A percentile compares a stretch with the other conserved stretches of the same genome.
Evolutionary conservation across 2,888 invertebrate genomes (phyloP).

Genomic region (Incurvaria masculella): DNA sequence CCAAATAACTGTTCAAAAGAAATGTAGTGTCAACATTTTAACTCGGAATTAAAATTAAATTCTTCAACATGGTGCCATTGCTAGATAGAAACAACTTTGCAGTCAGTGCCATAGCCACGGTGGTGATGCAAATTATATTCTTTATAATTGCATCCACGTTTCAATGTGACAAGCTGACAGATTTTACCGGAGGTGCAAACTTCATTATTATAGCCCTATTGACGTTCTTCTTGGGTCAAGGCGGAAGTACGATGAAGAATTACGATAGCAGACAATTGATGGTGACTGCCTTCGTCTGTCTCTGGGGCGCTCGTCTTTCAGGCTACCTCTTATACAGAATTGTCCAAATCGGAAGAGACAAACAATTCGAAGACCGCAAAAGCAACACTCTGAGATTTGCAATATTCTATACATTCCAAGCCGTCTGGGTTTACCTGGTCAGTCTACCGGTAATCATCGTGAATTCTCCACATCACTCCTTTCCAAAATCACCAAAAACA

Average conservation of each 20-base stretch:
- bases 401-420: constrained; percentile 92
- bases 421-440: constrained; percentile 88
- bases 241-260: constrained; percentile 65
- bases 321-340: constrained; percentile 88
- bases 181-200: constrained; percentile 91
- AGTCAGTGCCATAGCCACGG: constrained; percentile 81
- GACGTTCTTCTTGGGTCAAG: constrained; percentile 84
- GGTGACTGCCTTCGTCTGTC: constrained; percentile 82
- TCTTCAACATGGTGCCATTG: constrained; percentile 62
- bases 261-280: constrained; percentile 89
- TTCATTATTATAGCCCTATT: constrained; percentile 86
- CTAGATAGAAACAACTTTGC: constrained; percentile 83
- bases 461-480: constrained; percentile 79
- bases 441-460: constrained; percentile 90
- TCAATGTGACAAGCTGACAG: constrained; percentile 87
- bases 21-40: constrained; percentile 26
- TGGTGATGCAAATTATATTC: constrained; percentile 82
- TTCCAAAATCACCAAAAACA: constrained; percentile 71
- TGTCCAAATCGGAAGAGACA: constrained; percentile 86
- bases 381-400: constrained; percentile 85
- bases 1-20: constrained; percentile 23
- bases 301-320: constrained; percentile 85
- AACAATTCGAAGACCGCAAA: constrained; percentile 84
- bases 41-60: constrained; percentile 19
- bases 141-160: constrained; percentile 83